Evolutionary conservation across 2,888 invertebrate species (phyloP).

Genomic region (Thecocarcelia acutangulata): DNA sequence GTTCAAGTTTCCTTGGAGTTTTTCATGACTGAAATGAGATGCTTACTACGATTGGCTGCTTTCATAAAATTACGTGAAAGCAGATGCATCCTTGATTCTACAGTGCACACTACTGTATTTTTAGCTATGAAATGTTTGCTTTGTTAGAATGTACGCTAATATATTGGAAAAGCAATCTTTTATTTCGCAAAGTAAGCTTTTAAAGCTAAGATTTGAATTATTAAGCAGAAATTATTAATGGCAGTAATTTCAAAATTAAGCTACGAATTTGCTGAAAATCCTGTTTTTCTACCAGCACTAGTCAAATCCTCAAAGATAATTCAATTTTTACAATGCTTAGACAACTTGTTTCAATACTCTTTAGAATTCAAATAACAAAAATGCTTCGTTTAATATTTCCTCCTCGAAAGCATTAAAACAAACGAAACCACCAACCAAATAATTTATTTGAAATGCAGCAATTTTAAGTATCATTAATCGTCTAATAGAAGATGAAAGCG

Average conservation of each 20-base stretch:
- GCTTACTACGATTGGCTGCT: no score
- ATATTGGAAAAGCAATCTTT: no score
- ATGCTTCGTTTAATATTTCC: neutral
- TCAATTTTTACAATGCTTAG: constrained; percentile 19
- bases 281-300: constrained; percentile 32
- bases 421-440: neutral
- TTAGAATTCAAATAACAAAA: neutral
- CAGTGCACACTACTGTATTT: no score
- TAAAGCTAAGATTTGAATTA: neutral
- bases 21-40: no score
- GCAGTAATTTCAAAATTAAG: constrained; percentile 62
- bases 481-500: constrained; percentile 55
- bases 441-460: neutral
- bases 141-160: no score
- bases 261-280: constrained; percentile 63
- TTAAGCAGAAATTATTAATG: constrained; percentile 44
- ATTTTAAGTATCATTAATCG: constrained; percentile 55
- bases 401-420: neutral
- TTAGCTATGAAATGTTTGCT: no score
- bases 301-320: constrained; percentile 40
- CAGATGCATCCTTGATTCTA: no score
- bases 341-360: constrained; percentile 21
- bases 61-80: no score
- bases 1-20: no score
- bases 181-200: no score